Percentiles rank a stretch among this genome's conserved stretches.
Conservation (phyloP, 2,113 vertebrate species). For the Solea senegalensis region DNA sequence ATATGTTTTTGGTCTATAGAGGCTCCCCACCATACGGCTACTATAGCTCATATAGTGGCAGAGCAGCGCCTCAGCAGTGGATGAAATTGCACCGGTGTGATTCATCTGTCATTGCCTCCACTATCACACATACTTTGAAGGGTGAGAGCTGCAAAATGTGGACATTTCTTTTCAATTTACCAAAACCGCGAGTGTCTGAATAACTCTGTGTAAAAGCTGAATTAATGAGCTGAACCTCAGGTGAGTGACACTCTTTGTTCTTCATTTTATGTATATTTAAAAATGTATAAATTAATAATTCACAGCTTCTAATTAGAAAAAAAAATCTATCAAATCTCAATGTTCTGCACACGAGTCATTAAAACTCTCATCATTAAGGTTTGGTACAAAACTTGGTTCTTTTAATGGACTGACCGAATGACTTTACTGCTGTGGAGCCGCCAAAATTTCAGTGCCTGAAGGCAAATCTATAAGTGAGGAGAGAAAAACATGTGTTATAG, state of each 20-base stretch:
- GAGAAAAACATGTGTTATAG: too few relatives aligned
- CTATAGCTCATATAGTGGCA: not conserved
- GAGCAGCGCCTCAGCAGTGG: not conserved
- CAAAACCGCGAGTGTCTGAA: not conserved
- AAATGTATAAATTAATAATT: not conserved
- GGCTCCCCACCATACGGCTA: not conserved
- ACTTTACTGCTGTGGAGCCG: too few relatives aligned
- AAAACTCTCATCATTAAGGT: conserved; percentile 12
- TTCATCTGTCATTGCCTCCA: not conserved
- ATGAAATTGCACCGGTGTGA: conserved; percentile 3
- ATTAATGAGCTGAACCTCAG: not conserved
- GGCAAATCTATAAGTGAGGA: too few relatives aligned
- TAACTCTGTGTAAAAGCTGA: not conserved
- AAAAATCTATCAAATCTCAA: not conserved
- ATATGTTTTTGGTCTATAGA: too few relatives aligned
- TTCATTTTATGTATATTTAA: not conserved
- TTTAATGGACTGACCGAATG: too few relatives aligned
- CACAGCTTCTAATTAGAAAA: conserved; percentile 6
- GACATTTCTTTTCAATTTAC: conserved; percentile 5
- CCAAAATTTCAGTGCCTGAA: too few relatives aligned
- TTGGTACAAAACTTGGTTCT: too few relatives aligned
- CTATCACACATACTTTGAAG: not conserved
- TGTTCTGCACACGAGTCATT: not conserved
- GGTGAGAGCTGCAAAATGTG: not conserved
- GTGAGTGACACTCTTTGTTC: not conserved